Base-by-base conservation (phyloP, 2,888 invertebrate species). In the Tinea trinotella region DNA sequence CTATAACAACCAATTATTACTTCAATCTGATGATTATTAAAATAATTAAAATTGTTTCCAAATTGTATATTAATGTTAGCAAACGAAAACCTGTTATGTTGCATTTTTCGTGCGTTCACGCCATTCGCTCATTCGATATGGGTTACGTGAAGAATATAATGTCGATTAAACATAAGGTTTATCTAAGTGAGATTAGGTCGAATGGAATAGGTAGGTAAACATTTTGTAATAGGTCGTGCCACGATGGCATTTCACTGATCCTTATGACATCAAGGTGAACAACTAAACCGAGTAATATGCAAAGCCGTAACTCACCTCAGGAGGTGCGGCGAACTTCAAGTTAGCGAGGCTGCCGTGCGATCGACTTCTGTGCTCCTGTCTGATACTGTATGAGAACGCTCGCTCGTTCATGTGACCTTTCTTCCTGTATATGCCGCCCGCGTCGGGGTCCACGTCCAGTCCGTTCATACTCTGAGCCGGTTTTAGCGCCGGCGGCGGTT, bases 341-440 rank as follows among this genome's bases (percentile, higher is more conserved):
- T 96, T 96, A 57, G 96, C 95, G 71, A 97, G 86, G 57, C 95
- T 95, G 57, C 96, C 96, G 75, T 97, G 96, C 66, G 96, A 96
- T 58, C 97, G 89, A 71, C 96, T 96, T 60, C 97, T 90, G 71
- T 97, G 96, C 73, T 97, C 97, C 74, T 97, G 96, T 56, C 97
- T 87, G 68, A 97, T 97, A 62, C 96, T 96, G 81, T 97, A 96
- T 55, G 95, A 95, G 71, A 97, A 97, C 18, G 97, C 97, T 53
- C 96, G 88, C 74, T 97, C 97, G 76, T 97, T 97, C 60, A 97
- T 79, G 67, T 97, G 96, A 0, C 96, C 96, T 67, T 96, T 96
- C 69, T 95, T 93, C 64, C 94, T 88, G 70, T 96, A 96, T 59
- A 96, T 96, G 53, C 95, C 90, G 0, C 89, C 88, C 0, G 88